Conservation (phyloP, 2,113 vertebrate species). For the Ceyx margarethae region DNA sequence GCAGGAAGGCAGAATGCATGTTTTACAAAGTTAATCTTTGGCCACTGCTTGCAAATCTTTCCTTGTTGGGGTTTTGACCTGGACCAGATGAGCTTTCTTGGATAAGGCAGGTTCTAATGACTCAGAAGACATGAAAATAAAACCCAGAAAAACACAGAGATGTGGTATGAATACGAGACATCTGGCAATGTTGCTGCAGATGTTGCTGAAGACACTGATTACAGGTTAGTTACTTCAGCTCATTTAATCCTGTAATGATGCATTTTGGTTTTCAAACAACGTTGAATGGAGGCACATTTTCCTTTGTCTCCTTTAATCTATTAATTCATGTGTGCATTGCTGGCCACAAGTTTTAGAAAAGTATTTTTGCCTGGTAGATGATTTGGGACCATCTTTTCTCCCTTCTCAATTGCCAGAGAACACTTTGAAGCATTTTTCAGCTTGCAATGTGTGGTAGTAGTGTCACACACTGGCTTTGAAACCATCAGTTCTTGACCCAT, state of each 20-base stretch:
- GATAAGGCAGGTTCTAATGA: not conserved
- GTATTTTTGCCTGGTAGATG: not conserved
- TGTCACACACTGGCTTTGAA: not conserved
- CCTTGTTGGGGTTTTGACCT: not conserved
- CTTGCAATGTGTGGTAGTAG: accelerated
- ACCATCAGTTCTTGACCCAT: not conserved
- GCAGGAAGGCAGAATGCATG: not conserved
- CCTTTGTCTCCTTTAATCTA: not conserved
- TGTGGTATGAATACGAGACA: not conserved
- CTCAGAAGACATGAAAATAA: not conserved
- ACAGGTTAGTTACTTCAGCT: not conserved
- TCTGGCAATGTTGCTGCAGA: not conserved
- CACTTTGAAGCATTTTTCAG: not conserved
- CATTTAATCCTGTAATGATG: not conserved
- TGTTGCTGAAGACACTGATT: not conserved
- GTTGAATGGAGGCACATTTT: not conserved
- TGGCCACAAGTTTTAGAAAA: not conserved
- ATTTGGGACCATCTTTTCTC: not conserved
- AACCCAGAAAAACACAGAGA: not conserved
- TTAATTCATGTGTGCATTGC: not conserved
- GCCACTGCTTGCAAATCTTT: not conserved
- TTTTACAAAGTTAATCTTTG: not conserved
- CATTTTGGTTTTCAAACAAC: not conserved
- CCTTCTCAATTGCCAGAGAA: not conserved
- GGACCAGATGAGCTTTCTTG: not conserved